Evolutionary conservation across 2,888 invertebrate genomes (phyloP).

Genomic region (Nomada ferruginata): DNA sequence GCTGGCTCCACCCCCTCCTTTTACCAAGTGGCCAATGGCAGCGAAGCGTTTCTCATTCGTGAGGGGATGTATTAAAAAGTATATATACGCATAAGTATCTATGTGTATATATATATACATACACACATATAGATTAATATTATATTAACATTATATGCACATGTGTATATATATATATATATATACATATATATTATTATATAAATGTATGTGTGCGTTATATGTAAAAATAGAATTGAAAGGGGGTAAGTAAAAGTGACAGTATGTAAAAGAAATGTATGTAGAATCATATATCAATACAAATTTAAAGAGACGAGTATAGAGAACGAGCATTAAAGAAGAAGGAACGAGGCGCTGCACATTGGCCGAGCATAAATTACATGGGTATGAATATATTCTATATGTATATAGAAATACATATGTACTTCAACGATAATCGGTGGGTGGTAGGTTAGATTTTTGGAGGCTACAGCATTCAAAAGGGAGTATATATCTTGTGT

Average conservation of each 20-base stretch:
- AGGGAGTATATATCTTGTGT: slow-evolving; percentile 59
- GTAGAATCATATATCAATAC: slow-evolving; percentile 20
- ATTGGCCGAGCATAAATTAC: slow-evolving; percentile 79
- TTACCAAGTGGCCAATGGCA: slow-evolving; percentile 83
- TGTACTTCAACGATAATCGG: slow-evolving; percentile 52
- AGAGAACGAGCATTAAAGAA: slow-evolving; percentile 46
- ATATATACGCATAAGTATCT: slow-evolving; percentile 23
- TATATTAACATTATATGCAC: neutral
- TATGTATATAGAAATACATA: slow-evolving; percentile 56
- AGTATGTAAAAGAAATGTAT: slow-evolving; percentile 28
- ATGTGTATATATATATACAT: neutral
- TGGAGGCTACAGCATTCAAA: slow-evolving; percentile 80
- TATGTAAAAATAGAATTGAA: slow-evolving; percentile 17
- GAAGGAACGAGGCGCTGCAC: slow-evolving; percentile 76
- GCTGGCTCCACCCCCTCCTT: slow-evolving; percentile 84
- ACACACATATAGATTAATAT: slow-evolving; percentile 9
- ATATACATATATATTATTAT: neutral
- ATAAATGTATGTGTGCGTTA: neutral
- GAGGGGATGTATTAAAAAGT: slow-evolving; percentile 47
- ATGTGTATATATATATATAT: slow-evolving; percentile 14
- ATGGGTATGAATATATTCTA: slow-evolving; percentile 63
- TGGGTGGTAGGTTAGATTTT: slow-evolving; percentile 76
- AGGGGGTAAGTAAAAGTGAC: slow-evolving; percentile 35
- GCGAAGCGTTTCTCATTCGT: slow-evolving; percentile 79
- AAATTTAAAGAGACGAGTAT: slow-evolving; percentile 23